A percentile compares a stretch with the other conserved stretches of the same genome.
These are phyloP conservation scores for Volucella zonaria DNA, from an alignment of 2,888 invertebrate genomes.

Conservation along the genomic window DNA sequence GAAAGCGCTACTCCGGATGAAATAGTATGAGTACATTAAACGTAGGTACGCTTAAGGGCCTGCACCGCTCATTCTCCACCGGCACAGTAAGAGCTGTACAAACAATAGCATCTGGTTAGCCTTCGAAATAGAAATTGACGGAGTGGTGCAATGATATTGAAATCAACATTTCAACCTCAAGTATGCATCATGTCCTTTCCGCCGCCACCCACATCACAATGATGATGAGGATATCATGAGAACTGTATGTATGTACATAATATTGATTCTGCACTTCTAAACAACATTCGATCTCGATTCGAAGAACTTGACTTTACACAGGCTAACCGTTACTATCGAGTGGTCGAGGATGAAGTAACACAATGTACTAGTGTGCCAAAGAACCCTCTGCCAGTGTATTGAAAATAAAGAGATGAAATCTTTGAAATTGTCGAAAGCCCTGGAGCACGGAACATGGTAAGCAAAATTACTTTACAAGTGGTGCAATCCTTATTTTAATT, in stretches of 20 bases:
- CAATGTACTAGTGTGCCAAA: slow-evolving; percentile 8
- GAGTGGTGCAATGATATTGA: slow-evolving; percentile 37
- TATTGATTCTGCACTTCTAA: slow-evolving; percentile 56
- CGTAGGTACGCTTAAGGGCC: neutral
- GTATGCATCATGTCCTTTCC: slow-evolving; percentile 38
- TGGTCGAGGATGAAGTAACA: neutral
- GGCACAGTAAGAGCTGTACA: slow-evolving; percentile 21
- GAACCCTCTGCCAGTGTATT: neutral
- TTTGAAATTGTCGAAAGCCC: slow-evolving; percentile 28
- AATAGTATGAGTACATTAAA: neutral
- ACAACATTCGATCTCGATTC: slow-evolving; percentile 39
- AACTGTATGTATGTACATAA: slow-evolving; percentile 20
- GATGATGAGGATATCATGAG: slow-evolving; percentile 9
- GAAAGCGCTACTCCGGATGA: slow-evolving; percentile 11
- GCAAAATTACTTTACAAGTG: slow-evolving; percentile 55
- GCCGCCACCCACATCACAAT: slow-evolving; percentile 11
- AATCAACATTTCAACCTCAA: slow-evolving; percentile 52
- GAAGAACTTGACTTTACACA: slow-evolving; percentile 45
- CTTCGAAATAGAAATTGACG: slow-evolving; percentile 57
- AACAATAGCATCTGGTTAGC: slow-evolving; percentile 56
- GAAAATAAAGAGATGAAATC: slow-evolving; percentile 2
- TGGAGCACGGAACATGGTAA: slow-evolving; percentile 20
- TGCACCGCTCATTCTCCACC: neutral
- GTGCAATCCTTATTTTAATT: slow-evolving; percentile 38
- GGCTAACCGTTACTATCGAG: neutral